A percentile compares a stretch with the other conserved stretches of the same genome.
Evolutionary conservation across 2,888 invertebrate genomes (phyloP).

Genomic region (Hydroisotoma schaefferi): DNA sequence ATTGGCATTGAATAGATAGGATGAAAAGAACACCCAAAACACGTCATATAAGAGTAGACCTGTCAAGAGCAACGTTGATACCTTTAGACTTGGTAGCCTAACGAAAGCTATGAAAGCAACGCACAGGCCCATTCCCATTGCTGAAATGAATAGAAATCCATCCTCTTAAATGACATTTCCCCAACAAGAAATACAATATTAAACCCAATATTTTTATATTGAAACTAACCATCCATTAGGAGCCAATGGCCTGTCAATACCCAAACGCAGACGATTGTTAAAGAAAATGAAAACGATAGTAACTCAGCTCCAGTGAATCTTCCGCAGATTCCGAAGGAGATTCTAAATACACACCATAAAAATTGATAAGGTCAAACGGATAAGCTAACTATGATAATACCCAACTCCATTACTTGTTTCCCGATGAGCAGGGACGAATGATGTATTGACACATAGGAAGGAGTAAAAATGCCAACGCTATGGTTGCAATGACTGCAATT

Average conservation of each 20-base stretch:
- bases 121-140: conserved; percentile 97
- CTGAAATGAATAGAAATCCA: conserved; percentile 56
- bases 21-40: conserved; percentile 98
- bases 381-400: not conserved
- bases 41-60: conserved; percentile 94
- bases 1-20: conserved; percentile 96
- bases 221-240: conserved; percentile 80
- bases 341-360: conserved; percentile 53
- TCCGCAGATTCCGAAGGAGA: conserved; percentile 86
- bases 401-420: conserved; percentile 64
- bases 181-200: not conserved
- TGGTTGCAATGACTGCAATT: conserved; percentile 83
- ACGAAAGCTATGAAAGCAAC: conserved; percentile 97
- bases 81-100: conserved; percentile 90
- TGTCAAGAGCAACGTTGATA: conserved; percentile 87
- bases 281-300: conserved; percentile 84
- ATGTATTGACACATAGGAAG: conserved; percentile 97
- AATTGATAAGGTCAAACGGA: conserved; percentile 5
- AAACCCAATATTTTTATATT: not conserved
- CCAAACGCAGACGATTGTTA: conserved; percentile 94
- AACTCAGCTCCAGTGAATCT: conserved; percentile 92
- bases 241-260: conserved; percentile 97
- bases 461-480: conserved; percentile 91
- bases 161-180: not conserved
- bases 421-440: conserved; percentile 76